These are phyloP conservation scores for Dolichoris vasculosae DNA, from an alignment of 1,140 invertebrate genomes.

Conservation along the genomic window DNA sequence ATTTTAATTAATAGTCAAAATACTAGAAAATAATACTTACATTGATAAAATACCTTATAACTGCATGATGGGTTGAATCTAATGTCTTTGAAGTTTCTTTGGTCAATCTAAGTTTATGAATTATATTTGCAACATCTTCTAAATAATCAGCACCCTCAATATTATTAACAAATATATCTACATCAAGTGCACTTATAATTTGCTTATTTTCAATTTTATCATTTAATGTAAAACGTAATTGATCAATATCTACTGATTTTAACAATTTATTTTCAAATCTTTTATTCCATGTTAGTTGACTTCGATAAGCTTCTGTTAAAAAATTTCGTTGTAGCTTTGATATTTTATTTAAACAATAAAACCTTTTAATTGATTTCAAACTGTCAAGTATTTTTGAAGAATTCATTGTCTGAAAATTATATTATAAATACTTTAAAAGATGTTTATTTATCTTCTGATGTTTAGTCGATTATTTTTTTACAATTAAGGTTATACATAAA, in stretches of 20 bases:
- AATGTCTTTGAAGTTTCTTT: slow-evolving; percentile 81
- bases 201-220: slow-evolving; percentile 75
- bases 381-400: slow-evolving; percentile 10
- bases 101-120: slow-evolving; percentile 82
- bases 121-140: slow-evolving; percentile 81
- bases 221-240: slow-evolving; percentile 80
- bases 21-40: slow-evolving; percentile 62
- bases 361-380: slow-evolving; percentile 47
- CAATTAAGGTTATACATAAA: slow-evolving; percentile 14
- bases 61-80: slow-evolving; percentile 88
- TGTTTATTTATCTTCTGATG: background rate
- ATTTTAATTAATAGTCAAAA: background rate
- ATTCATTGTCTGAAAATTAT: slow-evolving; percentile 19
- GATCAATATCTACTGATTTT: slow-evolving; percentile 78
- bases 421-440: background rate
- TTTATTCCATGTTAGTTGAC: slow-evolving; percentile 79
- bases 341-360: slow-evolving; percentile 28
- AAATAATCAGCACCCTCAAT: slow-evolving; percentile 71
- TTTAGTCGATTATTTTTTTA: background rate
- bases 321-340: slow-evolving; percentile 66
- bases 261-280: slow-evolving; percentile 78
- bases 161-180: slow-evolving; percentile 84
- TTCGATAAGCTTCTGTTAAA: slow-evolving; percentile 81
- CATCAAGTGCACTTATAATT: slow-evolving; percentile 80
- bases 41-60: slow-evolving; percentile 81